Percentiles rank a stretch among this genome's conserved stretches.
These are phyloP conservation scores for Lasioglossum zephyrum DNA, from an alignment of 2,888 invertebrate genomes.

Conservation along the genomic window DNA sequence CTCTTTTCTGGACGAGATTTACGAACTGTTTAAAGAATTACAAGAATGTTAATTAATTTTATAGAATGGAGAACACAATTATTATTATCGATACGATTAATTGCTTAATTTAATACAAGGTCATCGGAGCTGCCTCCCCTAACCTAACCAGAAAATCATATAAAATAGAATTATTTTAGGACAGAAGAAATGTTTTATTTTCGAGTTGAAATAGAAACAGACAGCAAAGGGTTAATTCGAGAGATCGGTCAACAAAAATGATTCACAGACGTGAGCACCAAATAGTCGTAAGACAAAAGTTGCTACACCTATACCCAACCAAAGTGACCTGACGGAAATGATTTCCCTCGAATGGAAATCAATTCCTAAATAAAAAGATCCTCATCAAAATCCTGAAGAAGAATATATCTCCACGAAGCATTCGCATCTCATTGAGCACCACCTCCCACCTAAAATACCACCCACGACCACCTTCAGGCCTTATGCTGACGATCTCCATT, in stretches of 20 bases:
- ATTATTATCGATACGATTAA: too few species aligned
- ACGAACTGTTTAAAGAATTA: neutral
- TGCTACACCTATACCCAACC: neutral
- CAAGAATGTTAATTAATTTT: neutral
- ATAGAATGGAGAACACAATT: too few species aligned
- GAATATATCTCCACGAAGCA: neutral
- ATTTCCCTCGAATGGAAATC: neutral
- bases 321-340: too few species aligned
- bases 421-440: neutral
- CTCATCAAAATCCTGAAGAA: neutral
- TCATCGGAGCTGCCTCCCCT: too few species aligned
- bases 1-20: neutral
- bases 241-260: neutral
- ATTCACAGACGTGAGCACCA: neutral
- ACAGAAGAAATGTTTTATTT: too few species aligned
- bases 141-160: too few species aligned
- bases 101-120: too few species aligned
- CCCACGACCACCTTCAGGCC: neutral
- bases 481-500: constrained; percentile 1
- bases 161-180: too few species aligned
- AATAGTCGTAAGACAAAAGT: neutral
- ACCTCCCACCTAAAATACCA: neutral
- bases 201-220: too few species aligned
- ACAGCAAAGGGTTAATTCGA: neutral
- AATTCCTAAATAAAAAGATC: neutral